Evolutionary conservation across 1,140 invertebrate genomes (phyloP), one percentile per base, ranked within the genome.

Genomic region (Diorhabda sublineata): DNA sequence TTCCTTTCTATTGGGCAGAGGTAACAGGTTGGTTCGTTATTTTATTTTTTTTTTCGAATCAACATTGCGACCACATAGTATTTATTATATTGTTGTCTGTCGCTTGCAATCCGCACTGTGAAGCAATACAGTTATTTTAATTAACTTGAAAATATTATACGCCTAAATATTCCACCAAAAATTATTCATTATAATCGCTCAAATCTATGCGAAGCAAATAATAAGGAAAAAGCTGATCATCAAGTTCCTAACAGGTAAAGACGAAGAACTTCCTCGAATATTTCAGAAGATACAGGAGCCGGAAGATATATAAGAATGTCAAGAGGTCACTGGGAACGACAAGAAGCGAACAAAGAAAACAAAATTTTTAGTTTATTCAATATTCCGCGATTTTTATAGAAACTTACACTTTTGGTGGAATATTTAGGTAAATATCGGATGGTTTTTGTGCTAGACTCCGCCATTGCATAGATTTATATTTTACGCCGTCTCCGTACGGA

Each of bases 121-220:
- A 52, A n/a, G 47, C 47, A 52, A 52, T 8, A 52, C 47, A 52
- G 47, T 52, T 52, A 52, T 52, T 52, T 52, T 52, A 52, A 52
- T 52, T 52, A 52, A 8, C 47, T 52, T 52, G n/a, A 52, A n/a
- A 52, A 52, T 52, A 52, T n/a, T 52, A 52, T 52, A 52, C 6
- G 6, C 47, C 2, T 52, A 8, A 52, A n/a, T n/a, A 52, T 52
- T 52, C 47, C 47, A 8, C 47, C 47, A 52, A 52, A 52, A 52
- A 52, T 4, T 52, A 52, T 26, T 26, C 1, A 26, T 26, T 26
- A 26, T 26, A 26, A 26, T 26, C 26, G 26, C 26, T 26, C 26
- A 1, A 26, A 26, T 1, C 26, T 26, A 26, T 26, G 26, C 0
- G 26, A 26, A 26, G 26, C 26, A 26, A 26, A 26, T 26, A 26